Evolutionary conservation across 2,797 vertebrate species (phyloP).

Genomic region (Cyclura pinguis): DNA sequence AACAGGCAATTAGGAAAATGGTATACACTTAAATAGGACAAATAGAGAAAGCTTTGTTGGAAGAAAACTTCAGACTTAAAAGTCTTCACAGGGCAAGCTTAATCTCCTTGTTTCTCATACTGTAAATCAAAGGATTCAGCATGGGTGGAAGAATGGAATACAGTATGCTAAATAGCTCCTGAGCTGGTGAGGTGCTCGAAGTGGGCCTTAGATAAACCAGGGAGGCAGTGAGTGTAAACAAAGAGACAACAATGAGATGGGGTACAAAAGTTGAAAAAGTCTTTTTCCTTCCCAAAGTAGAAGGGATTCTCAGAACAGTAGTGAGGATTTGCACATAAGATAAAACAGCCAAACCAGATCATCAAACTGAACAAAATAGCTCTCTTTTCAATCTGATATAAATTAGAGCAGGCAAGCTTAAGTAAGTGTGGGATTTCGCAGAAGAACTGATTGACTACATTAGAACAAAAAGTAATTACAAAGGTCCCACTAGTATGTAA

Average conservation of each 20-base stretch:
- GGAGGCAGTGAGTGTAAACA: constrained; percentile 33
- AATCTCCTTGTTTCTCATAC: neutral
- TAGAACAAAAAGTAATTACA: no score
- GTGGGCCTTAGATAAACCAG: constrained; percentile 45
- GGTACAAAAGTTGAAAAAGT: constrained; percentile 17
- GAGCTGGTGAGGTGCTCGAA: neutral
- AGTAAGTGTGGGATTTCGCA: no score
- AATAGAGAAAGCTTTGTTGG: no score
- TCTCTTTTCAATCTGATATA: no score
- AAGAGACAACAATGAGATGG: neutral
- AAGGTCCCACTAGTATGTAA: no score
- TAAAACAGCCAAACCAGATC: no score
- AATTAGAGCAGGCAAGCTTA: no score
- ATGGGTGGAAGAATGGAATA: constrained; percentile 11
- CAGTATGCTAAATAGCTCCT: neutral
- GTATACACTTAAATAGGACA: no score
- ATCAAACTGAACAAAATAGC: no score
- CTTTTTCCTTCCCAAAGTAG: neutral
- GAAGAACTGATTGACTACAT: no score
- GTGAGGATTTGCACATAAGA: constrained; percentile 37
- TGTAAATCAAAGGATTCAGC: constrained; percentile 7
- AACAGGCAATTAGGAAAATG: no score
- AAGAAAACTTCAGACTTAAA: no score
- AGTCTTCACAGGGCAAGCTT: constrained; percentile 1
- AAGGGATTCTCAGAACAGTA: constrained; percentile 35